Evolutionary conservation across 2,888 invertebrate species (phyloP).

Genomic region (Coleophora deauratella): DNA sequence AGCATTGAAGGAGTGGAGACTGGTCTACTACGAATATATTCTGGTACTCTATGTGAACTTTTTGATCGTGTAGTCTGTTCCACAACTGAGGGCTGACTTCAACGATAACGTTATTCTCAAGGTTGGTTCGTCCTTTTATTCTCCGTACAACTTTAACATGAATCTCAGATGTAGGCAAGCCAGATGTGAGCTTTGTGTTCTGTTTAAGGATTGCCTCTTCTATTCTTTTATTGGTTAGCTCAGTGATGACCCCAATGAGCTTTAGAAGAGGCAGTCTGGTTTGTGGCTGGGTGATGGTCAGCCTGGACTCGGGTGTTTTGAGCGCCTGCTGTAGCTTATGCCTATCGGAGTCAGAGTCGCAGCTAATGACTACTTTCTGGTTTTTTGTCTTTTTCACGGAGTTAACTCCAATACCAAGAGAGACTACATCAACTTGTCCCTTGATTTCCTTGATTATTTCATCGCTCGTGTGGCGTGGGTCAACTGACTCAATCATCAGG

Average conservation of each 20-base stretch:
- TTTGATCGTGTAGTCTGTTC: not conserved
- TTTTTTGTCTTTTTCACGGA: slow-evolving; percentile 5
- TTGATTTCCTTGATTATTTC: slow-evolving; percentile 2
- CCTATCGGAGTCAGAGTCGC: not conserved
- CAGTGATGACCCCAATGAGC: not conserved
- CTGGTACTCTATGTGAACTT: not conserved
- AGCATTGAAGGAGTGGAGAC: not conserved
- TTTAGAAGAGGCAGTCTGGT: not conserved
- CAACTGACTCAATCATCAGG: too few species aligned
- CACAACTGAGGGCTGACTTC: not conserved
- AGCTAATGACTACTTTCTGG: slow-evolving; percentile 7
- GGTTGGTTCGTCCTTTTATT: not conserved
- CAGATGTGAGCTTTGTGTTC: not conserved
- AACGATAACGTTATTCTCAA: not conserved
- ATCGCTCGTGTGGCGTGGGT: not conserved
- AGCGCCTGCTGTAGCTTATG: not conserved
- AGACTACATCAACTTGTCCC: not conserved
- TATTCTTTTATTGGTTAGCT: not conserved
- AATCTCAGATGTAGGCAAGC: not conserved
- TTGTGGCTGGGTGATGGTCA: not conserved
- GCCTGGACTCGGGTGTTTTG: not conserved
- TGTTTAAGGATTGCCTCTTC: not conserved
- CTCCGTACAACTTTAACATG: not conserved
- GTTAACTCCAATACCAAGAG: slow-evolving; percentile 3
- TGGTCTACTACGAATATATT: not conserved